Conservation (phyloP, 1,140 invertebrate genomes). For the Marisa cornuarietis region DNA sequence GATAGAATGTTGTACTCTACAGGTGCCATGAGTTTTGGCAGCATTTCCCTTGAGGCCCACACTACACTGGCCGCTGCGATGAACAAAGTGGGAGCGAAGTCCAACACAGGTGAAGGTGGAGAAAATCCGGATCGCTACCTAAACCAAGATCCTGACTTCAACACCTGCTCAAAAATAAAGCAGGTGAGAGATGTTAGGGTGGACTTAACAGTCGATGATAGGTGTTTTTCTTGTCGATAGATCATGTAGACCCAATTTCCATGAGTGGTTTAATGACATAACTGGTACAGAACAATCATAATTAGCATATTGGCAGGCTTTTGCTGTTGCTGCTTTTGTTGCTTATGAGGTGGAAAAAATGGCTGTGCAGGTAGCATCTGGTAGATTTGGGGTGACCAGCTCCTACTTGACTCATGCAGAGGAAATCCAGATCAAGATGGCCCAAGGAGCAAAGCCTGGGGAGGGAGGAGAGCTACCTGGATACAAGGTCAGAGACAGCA, state of each 20-base stretch:
- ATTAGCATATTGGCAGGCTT: too few species aligned
- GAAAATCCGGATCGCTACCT: slow-evolving; percentile 86
- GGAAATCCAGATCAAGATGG: slow-evolving; percentile 69
- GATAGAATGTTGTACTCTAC: slow-evolving; percentile 13
- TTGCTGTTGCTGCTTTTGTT: background rate
- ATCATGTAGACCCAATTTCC: too few species aligned
- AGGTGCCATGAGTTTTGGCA: slow-evolving; percentile 94
- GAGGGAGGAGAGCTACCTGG: slow-evolving; percentile 67
- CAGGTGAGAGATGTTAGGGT: slow-evolving; percentile 62
- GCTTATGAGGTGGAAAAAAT: background rate
- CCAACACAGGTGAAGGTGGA: slow-evolving; percentile 95
- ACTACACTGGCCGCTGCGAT: slow-evolving; percentile 94
- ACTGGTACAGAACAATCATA: too few species aligned
- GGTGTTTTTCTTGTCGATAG: too few species aligned
- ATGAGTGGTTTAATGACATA: too few species aligned
- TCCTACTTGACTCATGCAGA: slow-evolving; percentile 93
- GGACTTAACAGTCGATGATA: too few species aligned
- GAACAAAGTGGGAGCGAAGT: slow-evolving; percentile 95
- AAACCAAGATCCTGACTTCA: slow-evolving; percentile 75
- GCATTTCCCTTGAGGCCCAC: slow-evolving; percentile 93
- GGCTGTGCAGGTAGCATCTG: slow-evolving; percentile 88
- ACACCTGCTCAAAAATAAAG: slow-evolving; percentile 77
- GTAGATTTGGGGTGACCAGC: slow-evolving; percentile 97
- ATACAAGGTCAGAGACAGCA: slow-evolving; percentile 57
- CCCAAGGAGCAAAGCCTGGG: slow-evolving; percentile 67